These are phyloP conservation scores for Pseudomyrmex gracilis DNA, from an alignment of 1,140 invertebrate genomes.

Conservation along the genomic window DNA sequence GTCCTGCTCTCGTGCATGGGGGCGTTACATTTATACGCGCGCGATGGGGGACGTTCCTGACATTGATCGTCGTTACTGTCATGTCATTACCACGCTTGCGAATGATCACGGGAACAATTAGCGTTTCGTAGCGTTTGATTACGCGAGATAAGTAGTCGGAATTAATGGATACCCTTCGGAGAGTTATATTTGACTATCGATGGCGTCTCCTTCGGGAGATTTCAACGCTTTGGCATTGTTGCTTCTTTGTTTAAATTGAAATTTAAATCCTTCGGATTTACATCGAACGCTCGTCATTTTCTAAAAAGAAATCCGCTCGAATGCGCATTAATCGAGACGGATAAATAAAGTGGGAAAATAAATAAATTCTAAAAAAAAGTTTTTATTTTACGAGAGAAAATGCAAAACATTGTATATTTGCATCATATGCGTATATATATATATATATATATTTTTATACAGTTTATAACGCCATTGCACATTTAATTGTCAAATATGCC, in stretches of 20 bases:
- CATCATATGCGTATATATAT: too few relatives aligned
- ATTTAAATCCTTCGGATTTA: not conserved
- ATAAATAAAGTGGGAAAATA: not conserved
- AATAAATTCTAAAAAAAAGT: not conserved
- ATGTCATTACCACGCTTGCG: slow-evolving; percentile 29
- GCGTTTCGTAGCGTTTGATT: not conserved
- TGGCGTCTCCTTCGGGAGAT: not conserved
- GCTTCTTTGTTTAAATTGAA: not conserved
- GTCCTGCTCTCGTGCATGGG: slow-evolving; percentile 38
- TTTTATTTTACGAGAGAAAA: too few relatives aligned
- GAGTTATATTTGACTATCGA: not conserved
- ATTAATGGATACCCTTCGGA: not conserved
- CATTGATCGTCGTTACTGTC: slow-evolving; percentile 58
- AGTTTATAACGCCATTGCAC: too few relatives aligned
- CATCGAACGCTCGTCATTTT: not conserved
- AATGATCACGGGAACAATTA: slow-evolving; percentile 4
- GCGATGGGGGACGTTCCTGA: slow-evolving; percentile 48
- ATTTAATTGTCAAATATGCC: too few relatives aligned
- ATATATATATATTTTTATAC: too few relatives aligned
- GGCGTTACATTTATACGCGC: slow-evolving; percentile 54
- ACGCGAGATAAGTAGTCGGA: not conserved
- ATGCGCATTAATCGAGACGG: not conserved
- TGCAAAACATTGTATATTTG: too few relatives aligned
- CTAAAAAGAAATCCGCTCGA: not conserved
- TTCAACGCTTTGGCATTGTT: slow-evolving; percentile 21